phyloP scores from a whole-genome alignment of 2,888 invertebrate species.

The Myopa tessellatipennis region DNA sequence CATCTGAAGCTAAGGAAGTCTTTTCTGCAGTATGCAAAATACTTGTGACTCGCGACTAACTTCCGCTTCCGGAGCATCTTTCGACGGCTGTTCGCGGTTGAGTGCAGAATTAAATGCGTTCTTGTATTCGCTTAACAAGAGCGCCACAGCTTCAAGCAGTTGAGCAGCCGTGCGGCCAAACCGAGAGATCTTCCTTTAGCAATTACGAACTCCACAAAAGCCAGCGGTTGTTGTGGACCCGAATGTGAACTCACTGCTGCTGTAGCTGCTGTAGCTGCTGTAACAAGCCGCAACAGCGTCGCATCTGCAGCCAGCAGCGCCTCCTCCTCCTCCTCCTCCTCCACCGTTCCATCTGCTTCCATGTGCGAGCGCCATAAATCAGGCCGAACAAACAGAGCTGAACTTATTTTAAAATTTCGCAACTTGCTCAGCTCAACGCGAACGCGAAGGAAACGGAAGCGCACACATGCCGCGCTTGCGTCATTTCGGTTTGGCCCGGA shows the following conservation, averaged over 20 bases:
- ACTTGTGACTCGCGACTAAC: slow-evolving; percentile 1
- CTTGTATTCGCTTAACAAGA: not conserved
- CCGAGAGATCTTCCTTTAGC: not conserved
- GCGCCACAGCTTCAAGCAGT: not conserved
- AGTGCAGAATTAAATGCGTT: slow-evolving; percentile 29
- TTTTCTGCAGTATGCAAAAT: slow-evolving; percentile 20
- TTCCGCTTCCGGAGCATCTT: slow-evolving; percentile 16
- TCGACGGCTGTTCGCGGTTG: slow-evolving; percentile 24
- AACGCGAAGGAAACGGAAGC: slow-evolving; percentile 26
- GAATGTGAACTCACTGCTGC: not conserved
- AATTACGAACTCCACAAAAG: not conserved
- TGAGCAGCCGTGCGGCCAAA: not conserved
- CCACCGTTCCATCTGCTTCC: not conserved
- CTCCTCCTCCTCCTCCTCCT: not conserved
- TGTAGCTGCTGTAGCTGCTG: not conserved
- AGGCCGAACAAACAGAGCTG: slow-evolving; percentile 27
- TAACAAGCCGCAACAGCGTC: not conserved
- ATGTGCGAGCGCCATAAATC: slow-evolving; percentile 25
- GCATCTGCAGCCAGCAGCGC: not conserved
- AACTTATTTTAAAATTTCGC: slow-evolving; percentile 30
- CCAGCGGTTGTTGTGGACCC: not conserved
- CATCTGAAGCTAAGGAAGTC: not conserved
- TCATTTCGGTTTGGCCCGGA: not conserved
- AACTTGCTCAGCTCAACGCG: slow-evolving; percentile 2
- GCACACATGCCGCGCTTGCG: slow-evolving; percentile 16